A percentile compares a stretch with the other conserved stretches of the same genome.
These are phyloP conservation scores for Epirrhoe tristata DNA, from an alignment of 2,888 invertebrate species.

Conservation along the genomic window DNA sequence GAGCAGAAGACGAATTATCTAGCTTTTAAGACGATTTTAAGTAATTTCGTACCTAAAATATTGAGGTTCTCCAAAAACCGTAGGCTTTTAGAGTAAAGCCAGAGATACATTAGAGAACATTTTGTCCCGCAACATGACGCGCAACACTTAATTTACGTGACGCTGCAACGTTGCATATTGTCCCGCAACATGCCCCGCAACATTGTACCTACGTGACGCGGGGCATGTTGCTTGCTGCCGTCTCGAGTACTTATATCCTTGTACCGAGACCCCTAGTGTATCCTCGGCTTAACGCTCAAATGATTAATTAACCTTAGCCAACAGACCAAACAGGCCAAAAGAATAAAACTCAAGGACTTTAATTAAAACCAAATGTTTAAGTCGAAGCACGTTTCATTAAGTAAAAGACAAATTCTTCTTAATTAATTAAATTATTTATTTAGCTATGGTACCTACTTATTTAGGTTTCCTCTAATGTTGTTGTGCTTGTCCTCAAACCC, in stretches of 20 bases:
- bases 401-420: slow-evolving; percentile 64
- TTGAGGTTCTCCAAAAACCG: too few species aligned
- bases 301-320: slow-evolving; percentile 24
- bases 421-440: slow-evolving; percentile 67
- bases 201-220: too few species aligned
- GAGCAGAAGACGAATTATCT: too few species aligned
- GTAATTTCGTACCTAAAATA: too few species aligned
- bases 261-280: background rate
- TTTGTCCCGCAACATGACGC: too few species aligned
- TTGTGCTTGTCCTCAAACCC: slow-evolving; percentile 55
- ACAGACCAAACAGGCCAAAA: slow-evolving; percentile 9
- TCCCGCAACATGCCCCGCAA: background rate
- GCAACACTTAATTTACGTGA: too few species aligned
- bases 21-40: too few species aligned
- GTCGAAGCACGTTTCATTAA: slow-evolving; percentile 64
- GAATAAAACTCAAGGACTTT: slow-evolving; percentile 44
- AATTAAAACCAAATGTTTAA: slow-evolving; percentile 62
- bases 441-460: slow-evolving; percentile 54
- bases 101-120: too few species aligned
- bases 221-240: too few species aligned
- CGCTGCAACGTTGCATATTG: too few species aligned
- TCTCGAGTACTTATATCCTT: background rate
- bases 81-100: too few species aligned
- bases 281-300: background rate
- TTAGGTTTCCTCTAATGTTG: slow-evolving; percentile 51